Percentiles rank a stretch among this genome's conserved stretches.
These are phyloP conservation scores for Solenopsis invicta DNA, from an alignment of 1,140 invertebrate species.

Conservation along the genomic window DNA sequence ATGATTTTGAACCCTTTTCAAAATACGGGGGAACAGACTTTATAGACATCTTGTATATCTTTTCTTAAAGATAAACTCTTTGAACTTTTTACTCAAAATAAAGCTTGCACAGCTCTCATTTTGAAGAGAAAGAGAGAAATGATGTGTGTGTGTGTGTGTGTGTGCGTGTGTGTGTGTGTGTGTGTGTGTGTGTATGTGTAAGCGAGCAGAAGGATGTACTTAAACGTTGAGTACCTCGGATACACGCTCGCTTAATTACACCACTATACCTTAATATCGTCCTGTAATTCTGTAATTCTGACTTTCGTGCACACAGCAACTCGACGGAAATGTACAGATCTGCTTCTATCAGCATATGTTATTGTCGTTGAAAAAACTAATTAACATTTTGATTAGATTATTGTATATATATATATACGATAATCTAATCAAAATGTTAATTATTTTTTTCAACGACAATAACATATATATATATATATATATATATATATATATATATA, in stretches of 20 bases:
- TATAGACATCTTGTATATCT: background rate
- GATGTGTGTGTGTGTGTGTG: background rate
- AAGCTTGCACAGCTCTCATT: slow-evolving; percentile 25
- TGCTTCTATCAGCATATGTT: background rate
- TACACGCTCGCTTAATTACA: slow-evolving; percentile 34
- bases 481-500: too few relatives aligned
- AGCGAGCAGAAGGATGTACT: slow-evolving; percentile 6
- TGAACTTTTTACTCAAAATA: slow-evolving; percentile 37
- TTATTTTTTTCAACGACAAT: background rate
- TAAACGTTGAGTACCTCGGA: slow-evolving; percentile 28
- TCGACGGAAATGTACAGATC: background rate
- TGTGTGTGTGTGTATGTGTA: background rate
- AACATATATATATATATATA: too few relatives aligned
- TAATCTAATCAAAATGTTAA: background rate
- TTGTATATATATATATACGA: background rate
- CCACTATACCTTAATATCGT: slow-evolving; percentile 45
- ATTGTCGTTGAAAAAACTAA: background rate
- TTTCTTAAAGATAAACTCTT: slow-evolving; percentile 31
- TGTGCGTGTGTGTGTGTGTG: too few relatives aligned
- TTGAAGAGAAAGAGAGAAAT: background rate
- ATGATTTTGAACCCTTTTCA: too few relatives aligned
- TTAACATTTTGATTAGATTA: background rate
- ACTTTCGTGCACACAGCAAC: background rate
- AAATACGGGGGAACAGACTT: too few relatives aligned
- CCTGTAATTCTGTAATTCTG: slow-evolving; percentile 28